Conservation (phyloP, 1,140 invertebrate genomes). For the Saccostrea glomerata region DNA sequence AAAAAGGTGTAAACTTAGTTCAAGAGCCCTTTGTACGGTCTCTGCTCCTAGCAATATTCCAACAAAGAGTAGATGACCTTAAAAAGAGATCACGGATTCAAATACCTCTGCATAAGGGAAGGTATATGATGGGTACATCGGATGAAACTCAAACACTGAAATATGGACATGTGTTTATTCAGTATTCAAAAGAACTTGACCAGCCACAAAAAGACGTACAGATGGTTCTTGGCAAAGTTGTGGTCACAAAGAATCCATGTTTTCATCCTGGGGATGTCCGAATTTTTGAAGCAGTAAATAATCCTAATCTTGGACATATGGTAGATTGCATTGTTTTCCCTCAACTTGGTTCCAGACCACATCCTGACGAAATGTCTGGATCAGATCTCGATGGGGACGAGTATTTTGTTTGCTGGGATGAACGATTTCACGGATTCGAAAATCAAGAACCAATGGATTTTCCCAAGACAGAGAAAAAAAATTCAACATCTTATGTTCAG, state of each 20-base stretch:
- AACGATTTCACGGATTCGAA: not conserved
- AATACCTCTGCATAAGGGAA: not conserved
- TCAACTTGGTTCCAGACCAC: conserved; percentile 42
- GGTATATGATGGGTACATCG: conserved; percentile 39
- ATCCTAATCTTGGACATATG: conserved; percentile 29
- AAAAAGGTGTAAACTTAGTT: not conserved
- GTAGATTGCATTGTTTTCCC: conserved; percentile 57
- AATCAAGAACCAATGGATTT: conserved; percentile 45
- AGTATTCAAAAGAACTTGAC: not conserved
- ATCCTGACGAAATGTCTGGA: conserved; percentile 56
- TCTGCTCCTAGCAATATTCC: conserved; percentile 39
- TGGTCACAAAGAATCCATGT: conserved; percentile 52
- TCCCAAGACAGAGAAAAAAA: not conserved
- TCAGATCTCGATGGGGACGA: conserved; percentile 57
- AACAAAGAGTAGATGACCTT: conserved; percentile 17
- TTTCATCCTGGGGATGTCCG: conserved; percentile 50
- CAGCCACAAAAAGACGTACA: not conserved
- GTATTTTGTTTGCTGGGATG: conserved; percentile 54
- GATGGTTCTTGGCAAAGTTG: conserved; percentile 33
- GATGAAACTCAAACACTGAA: conserved; percentile 42
- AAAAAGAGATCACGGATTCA: conserved; percentile 23
- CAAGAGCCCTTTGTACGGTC: conserved; percentile 40
- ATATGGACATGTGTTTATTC: conserved; percentile 44
- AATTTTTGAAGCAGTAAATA: conserved; percentile 39
- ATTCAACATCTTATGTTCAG: not conserved